Evolutionary conservation across 2,888 invertebrate species (phyloP).

Genomic region (Rhopalosiphum nymphaeae): DNA sequence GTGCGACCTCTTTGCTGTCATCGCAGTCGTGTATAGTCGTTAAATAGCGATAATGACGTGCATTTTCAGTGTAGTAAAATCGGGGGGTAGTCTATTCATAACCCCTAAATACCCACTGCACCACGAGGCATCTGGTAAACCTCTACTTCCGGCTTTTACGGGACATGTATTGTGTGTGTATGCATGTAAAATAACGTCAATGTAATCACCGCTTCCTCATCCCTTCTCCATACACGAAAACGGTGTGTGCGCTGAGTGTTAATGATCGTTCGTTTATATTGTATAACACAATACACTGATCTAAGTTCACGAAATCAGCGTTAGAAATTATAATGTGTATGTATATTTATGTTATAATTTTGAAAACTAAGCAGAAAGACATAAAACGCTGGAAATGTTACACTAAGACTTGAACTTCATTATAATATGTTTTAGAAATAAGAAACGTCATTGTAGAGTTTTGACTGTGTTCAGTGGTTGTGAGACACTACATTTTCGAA

Average conservation of each 20-base stretch:
- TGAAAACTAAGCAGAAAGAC: background rate
- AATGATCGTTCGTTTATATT: background rate
- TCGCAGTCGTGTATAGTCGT: background rate
- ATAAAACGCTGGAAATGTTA: background rate
- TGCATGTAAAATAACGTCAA: constrained; percentile 35
- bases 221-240: background rate
- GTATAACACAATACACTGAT: background rate
- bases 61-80: background rate
- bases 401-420: background rate
- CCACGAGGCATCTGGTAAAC: constrained; percentile 25
- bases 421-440: background rate
- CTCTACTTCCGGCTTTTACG: constrained; percentile 58
- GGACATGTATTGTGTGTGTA: background rate
- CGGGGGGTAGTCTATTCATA: background rate
- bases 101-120: background rate
- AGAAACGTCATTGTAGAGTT: background rate
- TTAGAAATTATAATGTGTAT: background rate
- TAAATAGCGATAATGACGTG: constrained; percentile 50
- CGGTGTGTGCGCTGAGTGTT: background rate
- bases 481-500: background rate
- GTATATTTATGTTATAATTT: background rate
- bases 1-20: background rate
- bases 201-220: background rate
- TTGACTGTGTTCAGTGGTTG: background rate
- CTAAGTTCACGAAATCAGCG: background rate